Evolutionary conservation across 2,888 invertebrate genomes (phyloP), one percentile per base, ranked within the genome.

Genomic region (Plebejus melissa): DNA sequence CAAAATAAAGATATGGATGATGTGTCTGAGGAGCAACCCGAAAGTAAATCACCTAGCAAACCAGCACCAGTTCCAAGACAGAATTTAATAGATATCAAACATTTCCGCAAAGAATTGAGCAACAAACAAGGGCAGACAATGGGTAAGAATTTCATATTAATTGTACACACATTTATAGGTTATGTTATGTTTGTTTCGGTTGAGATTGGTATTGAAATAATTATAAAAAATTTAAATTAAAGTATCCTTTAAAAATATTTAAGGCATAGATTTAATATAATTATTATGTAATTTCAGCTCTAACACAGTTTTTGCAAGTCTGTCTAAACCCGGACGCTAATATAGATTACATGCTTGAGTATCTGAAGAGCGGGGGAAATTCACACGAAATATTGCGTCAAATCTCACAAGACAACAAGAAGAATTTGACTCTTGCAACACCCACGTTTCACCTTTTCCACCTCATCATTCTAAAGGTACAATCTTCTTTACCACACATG

Each of bases 361-460:
- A 96, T 83, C 89, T 97, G 28, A 94, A 95, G 80, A 91, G 93
- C 76, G 96, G 96, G 1, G 97, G 97, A 1, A 96, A 94, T 82
- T 95, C 96, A 0, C 91, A 96, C 74, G 97, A 97, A 87, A 90
- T 97, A 74, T 90, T 96, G 1, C 94, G 95, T 74, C 94, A 96
- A 65, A 88, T 97, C 16, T 95, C 95, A 77, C 88, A 91, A 13
- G 93, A 95, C 0, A 95, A 95, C 79, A 95, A 95, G 82, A 94
- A 94, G 41, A 95, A 95, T 80, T 84, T 95, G 0, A 88, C 94
- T 5, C 89, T 95, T 54, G 91, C 95, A 0, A 90, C 94, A 60
- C 93, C 95, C 13, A 93, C 96, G 0, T 96, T 97, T 79, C 94
- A 96, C 78, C 91, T 96, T 0, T 90, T 96, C 79, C 95, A 96